Percentiles rank a stretch among this genome's conserved stretches.
These are phyloP conservation scores for Eupithecia insigniata DNA, from an alignment of 2,888 invertebrate genomes.

Conservation along the genomic window DNA sequence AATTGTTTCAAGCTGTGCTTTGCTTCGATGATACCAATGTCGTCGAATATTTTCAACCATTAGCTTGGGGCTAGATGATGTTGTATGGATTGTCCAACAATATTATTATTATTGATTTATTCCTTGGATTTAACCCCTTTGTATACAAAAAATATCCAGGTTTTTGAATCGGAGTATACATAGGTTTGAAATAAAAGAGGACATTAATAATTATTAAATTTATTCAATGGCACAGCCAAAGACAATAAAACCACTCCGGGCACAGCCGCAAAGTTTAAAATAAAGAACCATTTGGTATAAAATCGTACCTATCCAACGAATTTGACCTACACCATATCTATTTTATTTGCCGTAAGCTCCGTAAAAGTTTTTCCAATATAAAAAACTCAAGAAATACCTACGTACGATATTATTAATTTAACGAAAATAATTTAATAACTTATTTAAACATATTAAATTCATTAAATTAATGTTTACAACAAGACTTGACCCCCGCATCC, in stretches of 20 bases:
- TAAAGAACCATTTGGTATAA: not conserved
- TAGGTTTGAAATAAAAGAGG: not conserved
- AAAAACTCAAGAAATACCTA: not conserved
- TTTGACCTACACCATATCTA: not conserved
- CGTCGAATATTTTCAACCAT: too few species aligned
- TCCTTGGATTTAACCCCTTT: too few species aligned
- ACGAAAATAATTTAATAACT: not conserved
- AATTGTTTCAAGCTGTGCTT: too few species aligned
- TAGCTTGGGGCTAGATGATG: too few species aligned
- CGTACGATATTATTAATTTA: not conserved
- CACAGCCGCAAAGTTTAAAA: not conserved
- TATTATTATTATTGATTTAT: too few species aligned
- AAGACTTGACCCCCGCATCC: not conserved
- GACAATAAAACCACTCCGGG: not conserved
- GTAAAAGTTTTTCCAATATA: not conserved
- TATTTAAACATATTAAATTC: not conserved
- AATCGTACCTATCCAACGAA: not conserved
- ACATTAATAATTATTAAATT: not conserved
- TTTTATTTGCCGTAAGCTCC: not conserved
- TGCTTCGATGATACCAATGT: too few species aligned
- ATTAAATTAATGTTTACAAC: not conserved
- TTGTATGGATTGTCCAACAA: too few species aligned
- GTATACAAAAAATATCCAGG: too few species aligned
- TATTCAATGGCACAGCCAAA: not conserved
- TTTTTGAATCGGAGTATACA: too few species aligned